Evolutionary conservation across 2,113 vertebrate genomes (phyloP).

Genomic region (Stegastes partitus): DNA sequence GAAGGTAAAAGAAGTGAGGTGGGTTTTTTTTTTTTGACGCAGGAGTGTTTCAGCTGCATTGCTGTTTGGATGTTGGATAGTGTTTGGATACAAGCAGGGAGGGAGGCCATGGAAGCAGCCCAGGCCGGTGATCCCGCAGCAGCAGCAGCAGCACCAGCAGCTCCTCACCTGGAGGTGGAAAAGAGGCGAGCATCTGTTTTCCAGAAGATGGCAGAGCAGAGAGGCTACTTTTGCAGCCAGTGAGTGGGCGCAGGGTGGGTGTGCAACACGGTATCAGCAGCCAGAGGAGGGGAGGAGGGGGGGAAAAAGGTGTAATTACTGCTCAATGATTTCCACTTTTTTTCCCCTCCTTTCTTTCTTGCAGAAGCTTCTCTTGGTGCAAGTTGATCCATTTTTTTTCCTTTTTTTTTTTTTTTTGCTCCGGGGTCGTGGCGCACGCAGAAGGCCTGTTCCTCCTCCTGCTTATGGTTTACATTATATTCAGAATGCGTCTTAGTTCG

Average conservation of each 20-base stretch:
- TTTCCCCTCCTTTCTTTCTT: background rate
- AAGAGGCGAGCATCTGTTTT: constrained; percentile 60
- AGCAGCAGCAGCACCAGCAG: constrained; percentile 1
- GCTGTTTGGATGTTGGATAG: constrained; percentile 27
- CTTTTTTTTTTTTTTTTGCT: too few species aligned
- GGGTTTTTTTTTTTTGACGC: constrained; percentile 72
- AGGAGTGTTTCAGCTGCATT: constrained; percentile 54
- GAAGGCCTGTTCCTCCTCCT: constrained; percentile 37
- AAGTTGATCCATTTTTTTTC: constrained; percentile 25
- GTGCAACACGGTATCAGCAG: constrained; percentile 58
- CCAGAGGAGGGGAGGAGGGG: constrained; percentile 10
- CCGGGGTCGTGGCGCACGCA: constrained; percentile 23
- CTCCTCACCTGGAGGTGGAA: constrained; percentile 65
- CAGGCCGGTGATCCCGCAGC: constrained; percentile 45
- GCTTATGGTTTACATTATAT: constrained; percentile 54
- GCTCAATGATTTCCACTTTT: constrained; percentile 37
- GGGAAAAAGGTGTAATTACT: constrained; percentile 38
- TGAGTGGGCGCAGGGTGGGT: constrained; percentile 74
- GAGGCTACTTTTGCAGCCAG: constrained; percentile 50
- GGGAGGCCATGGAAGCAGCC: constrained; percentile 9
- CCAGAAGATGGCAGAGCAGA: constrained; percentile 60
- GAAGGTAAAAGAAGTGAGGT: constrained; percentile 9
- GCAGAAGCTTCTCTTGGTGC: background rate
- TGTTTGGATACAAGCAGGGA: background rate
- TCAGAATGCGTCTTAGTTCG: constrained; percentile 46